phyloP scores from a whole-genome alignment of 1,140 invertebrate species.

The Idris sp. region DNA sequence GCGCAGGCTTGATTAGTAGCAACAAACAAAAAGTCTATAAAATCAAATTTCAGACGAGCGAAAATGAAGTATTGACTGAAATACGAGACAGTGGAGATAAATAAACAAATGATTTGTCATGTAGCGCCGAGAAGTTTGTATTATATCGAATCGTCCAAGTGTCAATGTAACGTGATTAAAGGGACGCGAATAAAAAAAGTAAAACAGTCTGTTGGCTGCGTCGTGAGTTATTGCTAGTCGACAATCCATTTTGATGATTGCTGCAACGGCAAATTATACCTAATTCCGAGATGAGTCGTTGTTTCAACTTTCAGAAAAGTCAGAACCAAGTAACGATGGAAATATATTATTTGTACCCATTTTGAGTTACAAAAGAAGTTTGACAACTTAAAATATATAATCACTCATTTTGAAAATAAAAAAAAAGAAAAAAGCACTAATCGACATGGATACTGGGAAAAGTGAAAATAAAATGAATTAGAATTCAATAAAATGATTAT shows the following conservation, averaged over 20 bases:
- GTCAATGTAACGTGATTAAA: slow-evolving; percentile 61
- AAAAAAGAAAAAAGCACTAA: too few species aligned
- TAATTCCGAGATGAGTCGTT: slow-evolving; percentile 34
- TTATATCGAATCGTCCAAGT: slow-evolving; percentile 45
- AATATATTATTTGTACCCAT: slow-evolving; percentile 18
- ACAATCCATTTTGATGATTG: slow-evolving; percentile 61
- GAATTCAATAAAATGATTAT: too few species aligned
- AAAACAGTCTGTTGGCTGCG: slow-evolving; percentile 43
- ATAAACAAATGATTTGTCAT: slow-evolving; percentile 59
- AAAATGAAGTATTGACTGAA: slow-evolving; percentile 34
- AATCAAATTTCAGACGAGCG: slow-evolving; percentile 11
- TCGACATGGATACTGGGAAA: too few species aligned
- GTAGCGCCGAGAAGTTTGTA: slow-evolving; percentile 38
- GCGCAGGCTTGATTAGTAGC: too few species aligned
- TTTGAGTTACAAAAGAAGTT: slow-evolving; percentile 4
- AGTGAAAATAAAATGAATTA: too few species aligned
- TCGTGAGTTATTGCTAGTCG: slow-evolving; percentile 55
- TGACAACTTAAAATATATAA: too few species aligned
- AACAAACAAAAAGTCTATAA: too few species aligned
- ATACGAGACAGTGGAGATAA: slow-evolving; percentile 32
- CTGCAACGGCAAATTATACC: slow-evolving; percentile 50
- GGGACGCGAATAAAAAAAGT: slow-evolving; percentile 57
- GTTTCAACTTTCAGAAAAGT: slow-evolving; percentile 36
- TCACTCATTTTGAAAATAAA: too few species aligned
- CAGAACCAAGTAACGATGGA: slow-evolving; percentile 12